Percentiles rank a stretch among this genome's conserved stretches.
phyloP scores from a whole-genome alignment of 2,113 vertebrate species.

The Strix uralensis region DNA sequence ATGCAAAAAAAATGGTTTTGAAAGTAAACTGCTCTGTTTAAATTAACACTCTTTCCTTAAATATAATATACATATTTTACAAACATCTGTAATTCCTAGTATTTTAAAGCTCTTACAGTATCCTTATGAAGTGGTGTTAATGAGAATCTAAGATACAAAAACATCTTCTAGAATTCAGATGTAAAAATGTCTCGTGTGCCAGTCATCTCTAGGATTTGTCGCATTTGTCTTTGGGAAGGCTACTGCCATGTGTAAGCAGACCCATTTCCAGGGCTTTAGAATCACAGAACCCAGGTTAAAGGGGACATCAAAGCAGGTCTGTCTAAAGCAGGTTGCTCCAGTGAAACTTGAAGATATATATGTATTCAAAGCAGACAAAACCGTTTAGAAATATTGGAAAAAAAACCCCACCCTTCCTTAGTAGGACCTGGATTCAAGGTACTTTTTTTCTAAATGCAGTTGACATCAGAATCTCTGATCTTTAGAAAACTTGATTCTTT shows the following conservation, averaged over 20 bases:
- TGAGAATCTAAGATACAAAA: background rate
- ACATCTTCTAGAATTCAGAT: background rate
- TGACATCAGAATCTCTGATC: background rate
- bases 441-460: background rate
- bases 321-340: background rate
- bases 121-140: background rate
- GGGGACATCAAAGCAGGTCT: background rate
- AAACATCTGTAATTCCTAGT: background rate
- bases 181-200: rapidly evolving
- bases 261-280: background rate
- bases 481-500: background rate
- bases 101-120: background rate
- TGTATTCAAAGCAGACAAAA: background rate
- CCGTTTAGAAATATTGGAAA: background rate
- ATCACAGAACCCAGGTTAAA: background rate
- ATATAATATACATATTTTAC: background rate
- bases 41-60: background rate
- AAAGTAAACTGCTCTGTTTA: background rate
- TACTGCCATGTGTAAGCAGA: background rate
- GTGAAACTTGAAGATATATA: background rate
- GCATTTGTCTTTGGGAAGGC: background rate
- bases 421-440: background rate
- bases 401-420: background rate
- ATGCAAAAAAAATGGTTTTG: background rate
- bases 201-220: background rate